These are phyloP conservation scores for Cerastis leucographa DNA, from an alignment of 2,888 invertebrate species.

Conservation along the genomic window DNA sequence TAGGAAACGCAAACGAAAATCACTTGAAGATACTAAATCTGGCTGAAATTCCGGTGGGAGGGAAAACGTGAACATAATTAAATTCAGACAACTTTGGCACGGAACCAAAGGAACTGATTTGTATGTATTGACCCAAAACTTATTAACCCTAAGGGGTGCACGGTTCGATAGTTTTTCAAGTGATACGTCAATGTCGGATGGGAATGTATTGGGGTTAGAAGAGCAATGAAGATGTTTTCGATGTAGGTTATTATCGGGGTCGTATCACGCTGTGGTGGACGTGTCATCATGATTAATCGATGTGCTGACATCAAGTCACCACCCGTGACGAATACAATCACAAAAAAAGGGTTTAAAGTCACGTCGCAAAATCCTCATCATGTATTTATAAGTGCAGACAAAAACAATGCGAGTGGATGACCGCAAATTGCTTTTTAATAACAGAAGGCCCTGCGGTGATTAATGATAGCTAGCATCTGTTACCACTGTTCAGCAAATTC, in stretches of 20 bases:
- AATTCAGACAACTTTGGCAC: conserved; percentile 52
- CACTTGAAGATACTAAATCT: conserved; percentile 23
- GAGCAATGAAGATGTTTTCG: conserved; percentile 70
- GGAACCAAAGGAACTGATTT: conserved; percentile 52
- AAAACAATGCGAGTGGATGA: conserved; percentile 60
- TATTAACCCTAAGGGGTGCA: conserved; percentile 58
- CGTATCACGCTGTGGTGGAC: conserved; percentile 61
- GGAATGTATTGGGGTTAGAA: conserved; percentile 67
- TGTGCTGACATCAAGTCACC: conserved; percentile 56
- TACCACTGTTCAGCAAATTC: conserved; percentile 42
- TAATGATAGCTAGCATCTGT: conserved; percentile 62
- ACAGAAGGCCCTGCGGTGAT: conserved; percentile 55
- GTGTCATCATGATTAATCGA: conserved; percentile 73
- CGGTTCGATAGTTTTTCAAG: conserved; percentile 63
- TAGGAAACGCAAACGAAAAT: conserved; percentile 28
- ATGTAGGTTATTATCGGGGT: conserved; percentile 67
- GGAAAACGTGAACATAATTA: conserved; percentile 48
- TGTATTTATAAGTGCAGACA: conserved; percentile 27
- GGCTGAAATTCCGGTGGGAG: conserved; percentile 35
- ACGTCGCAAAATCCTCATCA: conserved; percentile 51
- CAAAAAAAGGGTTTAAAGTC: conserved; percentile 57
- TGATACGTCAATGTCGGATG: conserved; percentile 72
- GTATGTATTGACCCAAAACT: conserved; percentile 67
- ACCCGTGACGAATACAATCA: conserved; percentile 48
- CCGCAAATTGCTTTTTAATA: conserved; percentile 68